A percentile compares a stretch with the other conserved stretches of the same genome.
Evolutionary conservation across 2,113 vertebrate species (phyloP).

Genomic region (Sturnus vulgaris): DNA sequence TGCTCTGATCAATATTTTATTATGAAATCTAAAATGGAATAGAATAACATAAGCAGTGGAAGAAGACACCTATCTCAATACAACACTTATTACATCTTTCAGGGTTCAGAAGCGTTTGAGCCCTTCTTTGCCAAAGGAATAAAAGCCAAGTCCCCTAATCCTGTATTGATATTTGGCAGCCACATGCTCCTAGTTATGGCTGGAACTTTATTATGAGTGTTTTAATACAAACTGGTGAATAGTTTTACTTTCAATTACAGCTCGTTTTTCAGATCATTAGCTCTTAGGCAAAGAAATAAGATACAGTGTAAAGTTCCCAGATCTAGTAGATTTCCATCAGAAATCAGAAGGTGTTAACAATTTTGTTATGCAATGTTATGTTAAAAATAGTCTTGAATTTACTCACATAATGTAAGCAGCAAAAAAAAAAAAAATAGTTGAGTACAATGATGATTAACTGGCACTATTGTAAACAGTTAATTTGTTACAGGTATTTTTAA

Average conservation of each 20-base stretch:
- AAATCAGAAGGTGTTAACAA: neutral
- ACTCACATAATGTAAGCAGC: neutral
- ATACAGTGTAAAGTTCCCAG: neutral
- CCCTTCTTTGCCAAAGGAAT: neutral
- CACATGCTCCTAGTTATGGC: neutral
- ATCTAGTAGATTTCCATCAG: neutral
- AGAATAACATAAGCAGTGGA: neutral
- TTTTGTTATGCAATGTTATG: neutral
- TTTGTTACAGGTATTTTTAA: neutral
- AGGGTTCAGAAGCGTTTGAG: neutral
- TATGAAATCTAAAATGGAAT: neutral
- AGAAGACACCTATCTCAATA: neutral
- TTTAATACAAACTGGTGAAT: neutral
- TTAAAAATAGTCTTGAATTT: neutral
- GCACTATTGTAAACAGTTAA: neutral
- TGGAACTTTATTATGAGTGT: neutral
- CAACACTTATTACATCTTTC: neutral
- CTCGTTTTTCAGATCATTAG: neutral
- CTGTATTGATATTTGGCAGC: neutral
- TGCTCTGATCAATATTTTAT: conserved; percentile 48
- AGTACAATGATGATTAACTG: neutral
- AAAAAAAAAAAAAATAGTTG: neutral
- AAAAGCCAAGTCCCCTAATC: neutral
- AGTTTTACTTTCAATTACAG: neutral
- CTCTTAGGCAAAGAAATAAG: neutral